Percentiles rank a stretch among this genome's conserved stretches.
Conservation (phyloP, 2,113 vertebrate genomes). For the Gnathonemus echidnorhynchus region DNA sequence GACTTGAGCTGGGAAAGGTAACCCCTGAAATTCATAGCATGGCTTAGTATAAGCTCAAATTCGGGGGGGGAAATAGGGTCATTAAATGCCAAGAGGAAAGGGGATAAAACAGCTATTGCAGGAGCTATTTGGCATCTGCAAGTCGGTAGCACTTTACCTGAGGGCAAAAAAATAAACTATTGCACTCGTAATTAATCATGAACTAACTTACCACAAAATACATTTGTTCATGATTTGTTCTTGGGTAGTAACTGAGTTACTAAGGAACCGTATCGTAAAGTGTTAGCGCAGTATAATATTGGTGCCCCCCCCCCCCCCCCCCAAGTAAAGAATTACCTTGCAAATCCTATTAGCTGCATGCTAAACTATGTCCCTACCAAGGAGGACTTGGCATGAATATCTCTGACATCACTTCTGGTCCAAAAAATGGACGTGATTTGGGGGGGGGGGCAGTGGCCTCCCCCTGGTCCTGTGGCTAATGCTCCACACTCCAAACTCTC, state of each 20-base stretch:
- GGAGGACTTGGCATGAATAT: background rate
- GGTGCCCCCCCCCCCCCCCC: background rate
- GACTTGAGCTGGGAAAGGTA: background rate
- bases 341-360: background rate
- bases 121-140: background rate
- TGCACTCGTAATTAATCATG: background rate
- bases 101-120: background rate
- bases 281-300: background rate
- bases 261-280: background rate
- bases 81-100: background rate
- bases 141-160: background rate
- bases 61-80: background rate
- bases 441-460: background rate
- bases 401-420: background rate
- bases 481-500: background rate
- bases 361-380: background rate
- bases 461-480: background rate
- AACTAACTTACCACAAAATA: background rate
- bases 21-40: background rate
- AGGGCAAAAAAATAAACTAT: background rate
- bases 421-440: background rate
- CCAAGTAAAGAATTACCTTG: background rate
- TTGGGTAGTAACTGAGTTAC: background rate
- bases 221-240: background rate
- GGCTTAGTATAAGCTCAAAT: background rate